Base-by-base conservation (phyloP, 92 coral and sea anemone species). In the Chrysogorgia sp. region DNA sequence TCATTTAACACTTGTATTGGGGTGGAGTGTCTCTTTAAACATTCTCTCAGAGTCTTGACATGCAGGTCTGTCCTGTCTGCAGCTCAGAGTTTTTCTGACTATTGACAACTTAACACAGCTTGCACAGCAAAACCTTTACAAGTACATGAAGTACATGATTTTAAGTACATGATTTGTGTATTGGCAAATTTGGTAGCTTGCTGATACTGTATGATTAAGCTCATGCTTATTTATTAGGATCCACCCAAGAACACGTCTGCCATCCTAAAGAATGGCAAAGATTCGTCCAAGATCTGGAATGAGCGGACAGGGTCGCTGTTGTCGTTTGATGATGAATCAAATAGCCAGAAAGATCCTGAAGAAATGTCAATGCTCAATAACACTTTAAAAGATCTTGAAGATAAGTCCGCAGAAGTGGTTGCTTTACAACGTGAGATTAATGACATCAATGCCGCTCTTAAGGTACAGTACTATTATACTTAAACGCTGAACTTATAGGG, bases 301-400 rank as follows among this genome's bases (percentile, higher is more conserved):
- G 94, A 91, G 64, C 63, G 77, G 52, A 88, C 90, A 59, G 97
- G 97, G 15, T 96, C 99, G 0, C 58, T 91, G 31, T 25, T 91
- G 37, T 96, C 99, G 7, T 92, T 96, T 78, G 97, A 96, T 81
- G 90, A 86, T 3, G 96, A 91, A 40, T 48, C 59, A 34, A 87
- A 87, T 19, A 62, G 58, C 5, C 71, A 63, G 0, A 81, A 91
- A 20, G 91, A 92, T 62, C 87, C 90, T 43, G 92, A 96, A 1
- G 99, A 96, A 15, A 85, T 96, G n/a, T 91, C 97, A 4, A 85
- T 83, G 1, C 69, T 96, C 75, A 88, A 92, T 9, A 82, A 71
- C 15, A 88, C 91, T 29, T 87, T 96, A 22, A 88, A 91, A 83
- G 99, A 96, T 21, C 87, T 96, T 52, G 99, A 96, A 62, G 97